A percentile compares a stretch with the other conserved stretches of the same genome.
phyloP scores from a whole-genome alignment of 1,140 invertebrate species.

The Drosophila sucinea region DNA sequence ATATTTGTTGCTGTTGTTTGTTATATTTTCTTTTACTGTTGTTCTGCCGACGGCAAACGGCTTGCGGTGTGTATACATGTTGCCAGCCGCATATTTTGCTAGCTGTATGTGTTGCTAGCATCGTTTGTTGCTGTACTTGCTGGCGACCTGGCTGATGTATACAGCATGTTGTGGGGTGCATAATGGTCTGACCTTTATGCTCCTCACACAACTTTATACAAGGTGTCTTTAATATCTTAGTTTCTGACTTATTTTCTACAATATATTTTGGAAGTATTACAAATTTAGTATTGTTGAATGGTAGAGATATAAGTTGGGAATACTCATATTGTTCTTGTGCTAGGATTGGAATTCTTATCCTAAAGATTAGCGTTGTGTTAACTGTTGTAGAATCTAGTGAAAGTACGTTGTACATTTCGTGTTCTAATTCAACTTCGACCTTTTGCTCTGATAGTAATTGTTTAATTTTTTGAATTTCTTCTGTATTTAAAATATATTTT shows the following conservation, averaged over 20 bases:
- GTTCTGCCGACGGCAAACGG: too few relatives aligned
- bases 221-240: background rate
- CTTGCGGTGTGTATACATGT: too few relatives aligned
- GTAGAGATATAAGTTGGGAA: background rate
- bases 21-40: too few relatives aligned
- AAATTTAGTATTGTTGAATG: background rate
- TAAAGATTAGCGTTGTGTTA: background rate
- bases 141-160: too few relatives aligned
- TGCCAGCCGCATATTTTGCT: too few relatives aligned
- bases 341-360: background rate
- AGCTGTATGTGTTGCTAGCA: too few relatives aligned
- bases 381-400: background rate
- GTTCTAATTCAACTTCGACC: background rate
- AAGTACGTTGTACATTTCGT: background rate
- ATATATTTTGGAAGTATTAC: too few relatives aligned
- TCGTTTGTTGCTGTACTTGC: too few relatives aligned
- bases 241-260: background rate
- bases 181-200: too few relatives aligned
- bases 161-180: too few relatives aligned
- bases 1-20: too few relatives aligned
- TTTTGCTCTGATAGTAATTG: background rate
- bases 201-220: background rate
- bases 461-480: slow-evolving; percentile 3
- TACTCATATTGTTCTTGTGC: background rate
- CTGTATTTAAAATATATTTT: slow-evolving; percentile 3